phyloP scores from a whole-genome alignment of 2,797 vertebrate species.

The Delichon dasypus region DNA sequence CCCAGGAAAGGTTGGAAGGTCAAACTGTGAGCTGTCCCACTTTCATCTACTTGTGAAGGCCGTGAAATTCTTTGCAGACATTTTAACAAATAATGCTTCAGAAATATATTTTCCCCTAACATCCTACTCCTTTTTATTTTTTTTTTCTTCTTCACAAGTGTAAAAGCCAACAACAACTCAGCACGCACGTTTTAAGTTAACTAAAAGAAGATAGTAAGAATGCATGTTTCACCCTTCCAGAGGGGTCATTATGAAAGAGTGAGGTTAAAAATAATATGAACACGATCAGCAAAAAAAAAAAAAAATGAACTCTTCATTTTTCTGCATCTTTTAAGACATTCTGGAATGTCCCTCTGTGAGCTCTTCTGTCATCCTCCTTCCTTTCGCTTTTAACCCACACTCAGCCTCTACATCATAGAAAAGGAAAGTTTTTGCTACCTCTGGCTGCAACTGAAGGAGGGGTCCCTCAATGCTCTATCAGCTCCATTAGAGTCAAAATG shows the following conservation, averaged over 20 bases:
- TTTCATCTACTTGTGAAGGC: constrained; percentile 47
- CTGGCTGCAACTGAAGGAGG: neutral
- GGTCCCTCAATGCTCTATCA: neutral
- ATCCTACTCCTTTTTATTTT: constrained; percentile 16
- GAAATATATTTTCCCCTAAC: constrained; percentile 33
- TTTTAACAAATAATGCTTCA: constrained; percentile 60
- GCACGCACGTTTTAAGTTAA: constrained; percentile 17
- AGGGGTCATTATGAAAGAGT: constrained; percentile 46
- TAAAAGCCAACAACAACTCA: constrained; percentile 61
- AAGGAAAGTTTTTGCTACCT: neutral
- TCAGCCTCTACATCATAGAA: neutral
- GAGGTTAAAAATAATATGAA: constrained; percentile 56
- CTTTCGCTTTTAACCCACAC: neutral
- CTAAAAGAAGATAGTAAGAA: constrained; percentile 36
- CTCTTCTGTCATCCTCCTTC: neutral
- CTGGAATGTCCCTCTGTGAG: neutral
- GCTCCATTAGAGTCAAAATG: neutral
- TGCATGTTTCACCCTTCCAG: constrained; percentile 34
- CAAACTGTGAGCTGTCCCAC: constrained; percentile 34
- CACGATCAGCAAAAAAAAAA: constrained; percentile 2
- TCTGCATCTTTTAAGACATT: constrained; percentile 15
- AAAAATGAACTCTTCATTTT: constrained; percentile 22
- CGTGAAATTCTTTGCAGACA: neutral
- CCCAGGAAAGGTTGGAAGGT: constrained; percentile 37
- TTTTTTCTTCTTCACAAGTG: constrained; percentile 2